Base-by-base conservation (phyloP, 2,113 vertebrate genomes). In the Pseudolaguvia tuberculata region DNA sequence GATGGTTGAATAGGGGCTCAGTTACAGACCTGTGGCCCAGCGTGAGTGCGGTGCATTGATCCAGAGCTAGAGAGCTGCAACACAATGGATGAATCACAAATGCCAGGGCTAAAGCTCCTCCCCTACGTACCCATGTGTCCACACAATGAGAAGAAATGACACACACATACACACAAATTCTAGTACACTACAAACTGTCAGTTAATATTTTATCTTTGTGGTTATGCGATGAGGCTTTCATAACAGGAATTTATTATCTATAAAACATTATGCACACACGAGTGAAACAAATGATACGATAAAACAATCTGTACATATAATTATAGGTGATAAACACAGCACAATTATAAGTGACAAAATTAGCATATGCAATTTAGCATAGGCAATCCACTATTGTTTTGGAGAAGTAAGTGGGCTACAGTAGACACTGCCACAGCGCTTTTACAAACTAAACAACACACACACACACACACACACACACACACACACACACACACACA, bases 21-120 rank as follows among this genome's bases (percentile, higher is more conserved):
- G 83, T 88, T 87, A 87, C 89, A 89, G 85, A 86, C 83, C 82
- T 75, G 63, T 86, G 84, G 86, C 87, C 78, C 83, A 87, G 86
- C 55, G 70, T 77, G 72, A 87, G 78, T 82, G 88, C 80, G 59
- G 69, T 55, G 80, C 79, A 85, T 83, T 85, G 79, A 85, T 83
- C 81, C 79, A 78, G 70, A 79, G 63, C 72, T 74, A 66, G 86
- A 89, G 85, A 85, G 79, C 76, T 66, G 70, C 75, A 53, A 48
- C 79, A 77, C 81, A 83, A 82, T 82, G 75, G 85, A 79, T 70
- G 78, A 88, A 87, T 83, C 82, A 81, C 79, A 78, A 80, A 79
- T 70, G 76, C 73, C 80, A 79, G 77, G 63, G 65, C 69, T 73
- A 53, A 51, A 70, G 73, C 80, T 73, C 70, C 78, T 77, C 76